Percentiles rank a stretch among this genome's conserved stretches.
phyloP scores from a whole-genome alignment of 1,140 invertebrate species.

The Tetranychus cinnabarinus region DNA sequence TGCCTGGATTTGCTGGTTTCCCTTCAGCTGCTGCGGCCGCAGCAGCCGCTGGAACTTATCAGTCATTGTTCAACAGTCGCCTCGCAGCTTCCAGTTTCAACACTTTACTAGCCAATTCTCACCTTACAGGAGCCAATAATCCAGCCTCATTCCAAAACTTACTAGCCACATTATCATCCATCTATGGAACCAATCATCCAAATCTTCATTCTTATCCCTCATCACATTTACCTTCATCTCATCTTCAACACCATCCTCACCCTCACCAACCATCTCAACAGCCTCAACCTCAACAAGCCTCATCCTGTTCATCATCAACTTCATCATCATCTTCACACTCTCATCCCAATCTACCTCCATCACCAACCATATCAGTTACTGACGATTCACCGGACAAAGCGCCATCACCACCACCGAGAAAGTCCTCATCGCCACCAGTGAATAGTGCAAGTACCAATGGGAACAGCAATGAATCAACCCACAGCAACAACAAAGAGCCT shows the following conservation, averaged over 20 bases:
- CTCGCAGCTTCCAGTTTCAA: background rate
- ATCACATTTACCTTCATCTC: too few species aligned
- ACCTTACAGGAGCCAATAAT: constrained; percentile 1
- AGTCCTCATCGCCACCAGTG: background rate
- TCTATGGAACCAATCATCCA: background rate
- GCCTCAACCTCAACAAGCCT: too few species aligned
- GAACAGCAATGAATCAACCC: background rate
- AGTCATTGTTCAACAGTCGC: background rate
- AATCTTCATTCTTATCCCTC: too few species aligned
- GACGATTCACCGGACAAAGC: background rate
- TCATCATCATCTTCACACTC: too few species aligned
- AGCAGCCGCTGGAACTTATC: background rate
- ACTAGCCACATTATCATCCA: constrained; percentile 6
- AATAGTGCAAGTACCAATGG: background rate
- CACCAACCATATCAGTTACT: too few species aligned
- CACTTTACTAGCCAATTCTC: constrained; percentile 2
- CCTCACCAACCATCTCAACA: too few species aligned
- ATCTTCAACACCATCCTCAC: too few species aligned
- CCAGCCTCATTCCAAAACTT: constrained; percentile 8
- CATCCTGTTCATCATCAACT: too few species aligned
- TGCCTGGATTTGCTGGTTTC: background rate
- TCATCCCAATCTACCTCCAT: too few species aligned
- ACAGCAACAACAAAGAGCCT: background rate
- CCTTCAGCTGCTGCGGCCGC: background rate
- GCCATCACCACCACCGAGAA: background rate